Conservation (phyloP, 2,113 vertebrate genomes). For the Entomyzon cyanotis region DNA sequence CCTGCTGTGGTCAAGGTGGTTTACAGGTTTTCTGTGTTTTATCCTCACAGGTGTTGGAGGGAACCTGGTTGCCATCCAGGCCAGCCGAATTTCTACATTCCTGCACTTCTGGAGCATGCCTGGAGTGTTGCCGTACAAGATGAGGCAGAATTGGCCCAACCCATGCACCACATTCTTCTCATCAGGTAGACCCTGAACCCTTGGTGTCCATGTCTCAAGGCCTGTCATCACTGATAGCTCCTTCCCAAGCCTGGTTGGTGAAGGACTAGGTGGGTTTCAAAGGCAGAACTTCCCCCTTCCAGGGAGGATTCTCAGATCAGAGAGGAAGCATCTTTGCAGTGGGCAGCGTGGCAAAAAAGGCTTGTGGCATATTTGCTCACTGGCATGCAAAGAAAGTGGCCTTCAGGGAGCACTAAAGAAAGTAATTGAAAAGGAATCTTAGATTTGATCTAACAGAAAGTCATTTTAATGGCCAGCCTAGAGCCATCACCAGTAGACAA, state of each 20-base stretch:
- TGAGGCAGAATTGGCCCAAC: conserved; percentile 90
- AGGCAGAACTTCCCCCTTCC: background rate
- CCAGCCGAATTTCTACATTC: conserved; percentile 93
- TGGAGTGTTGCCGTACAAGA: conserved; percentile 88
- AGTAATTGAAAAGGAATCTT: background rate
- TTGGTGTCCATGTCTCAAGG: background rate
- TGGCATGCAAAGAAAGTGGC: background rate
- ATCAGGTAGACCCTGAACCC: conserved; percentile 78
- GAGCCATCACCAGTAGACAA: background rate
- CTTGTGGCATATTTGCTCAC: background rate
- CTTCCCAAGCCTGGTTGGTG: background rate
- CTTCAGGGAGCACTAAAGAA: conserved; percentile 17
- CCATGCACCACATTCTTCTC: conserved; percentile 87
- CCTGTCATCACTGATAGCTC: background rate
- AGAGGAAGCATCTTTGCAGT: background rate
- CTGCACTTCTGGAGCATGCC: conserved; percentile 91
- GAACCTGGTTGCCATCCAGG: conserved; percentile 96
- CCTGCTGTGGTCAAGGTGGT: background rate
- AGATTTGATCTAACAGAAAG: background rate
- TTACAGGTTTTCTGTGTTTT: background rate
- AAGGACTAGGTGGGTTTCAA: conserved; percentile 3
- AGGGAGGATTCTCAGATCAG: background rate
- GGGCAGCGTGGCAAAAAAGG: background rate
- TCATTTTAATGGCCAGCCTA: background rate
- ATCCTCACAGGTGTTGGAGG: conserved; percentile 86